Percentiles rank a stretch among this genome's conserved stretches.
phyloP scores from a whole-genome alignment of 2,113 vertebrate species.

The Tetraodon nigroviridis region DNA sequence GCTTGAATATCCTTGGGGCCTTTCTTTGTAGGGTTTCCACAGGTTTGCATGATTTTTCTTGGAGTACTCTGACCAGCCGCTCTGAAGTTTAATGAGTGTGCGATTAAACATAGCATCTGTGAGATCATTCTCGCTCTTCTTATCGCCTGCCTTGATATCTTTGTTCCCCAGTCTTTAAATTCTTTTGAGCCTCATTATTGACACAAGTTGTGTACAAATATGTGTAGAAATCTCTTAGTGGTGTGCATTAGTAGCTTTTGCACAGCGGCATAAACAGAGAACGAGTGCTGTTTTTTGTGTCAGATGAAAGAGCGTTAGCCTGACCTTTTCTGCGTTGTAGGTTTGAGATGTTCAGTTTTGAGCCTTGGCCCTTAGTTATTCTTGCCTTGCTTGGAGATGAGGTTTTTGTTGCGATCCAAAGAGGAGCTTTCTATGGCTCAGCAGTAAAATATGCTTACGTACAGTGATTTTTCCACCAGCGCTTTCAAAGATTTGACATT shows the following conservation, averaged over 20 bases:
- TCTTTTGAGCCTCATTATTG: conserved; percentile 13
- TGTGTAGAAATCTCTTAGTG: not conserved
- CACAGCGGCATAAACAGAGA: not conserved
- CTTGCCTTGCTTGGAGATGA: not conserved
- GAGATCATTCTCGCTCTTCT: not conserved
- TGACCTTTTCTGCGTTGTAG: not conserved
- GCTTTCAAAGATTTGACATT: too few species aligned
- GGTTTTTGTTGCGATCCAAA: not conserved
- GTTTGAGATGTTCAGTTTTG: not conserved
- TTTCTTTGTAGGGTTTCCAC: too few species aligned
- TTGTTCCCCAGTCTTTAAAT: not conserved
- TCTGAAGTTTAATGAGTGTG: not conserved
- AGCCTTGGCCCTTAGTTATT: not conserved
- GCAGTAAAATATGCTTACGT: not conserved
- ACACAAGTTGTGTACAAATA: not conserved
- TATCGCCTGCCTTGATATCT: not conserved
- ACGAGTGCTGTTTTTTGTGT: not conserved
- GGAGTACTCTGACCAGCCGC: too few species aligned
- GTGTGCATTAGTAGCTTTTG: not conserved
- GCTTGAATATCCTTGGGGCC: too few species aligned
- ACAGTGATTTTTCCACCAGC: too few species aligned
- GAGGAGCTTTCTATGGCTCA: not conserved
- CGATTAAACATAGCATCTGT: too few species aligned
- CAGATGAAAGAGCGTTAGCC: not conserved
- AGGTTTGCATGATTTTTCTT: too few species aligned